Evolutionary conservation across 1,140 invertebrate species (phyloP), one percentile per base, ranked within the genome.

Genomic region (Cyrtorhinus lividipennis): DNA sequence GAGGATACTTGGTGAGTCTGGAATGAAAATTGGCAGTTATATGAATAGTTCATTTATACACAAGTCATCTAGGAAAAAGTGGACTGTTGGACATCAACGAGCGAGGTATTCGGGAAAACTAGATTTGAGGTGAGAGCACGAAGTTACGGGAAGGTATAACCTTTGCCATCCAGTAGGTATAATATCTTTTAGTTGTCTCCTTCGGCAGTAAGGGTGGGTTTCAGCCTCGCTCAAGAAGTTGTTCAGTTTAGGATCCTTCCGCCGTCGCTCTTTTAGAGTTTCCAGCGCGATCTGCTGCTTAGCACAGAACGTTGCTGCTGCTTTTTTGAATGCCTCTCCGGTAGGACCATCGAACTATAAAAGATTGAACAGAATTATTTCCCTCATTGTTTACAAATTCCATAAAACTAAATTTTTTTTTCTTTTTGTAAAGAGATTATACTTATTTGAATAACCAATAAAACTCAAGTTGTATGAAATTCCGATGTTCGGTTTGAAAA

Each of bases 231-330:
- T 79, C 12, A 98, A 76, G 73, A 97, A 87, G 66, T 80, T 77
- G 62, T 93, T 85, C 59, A 98, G 78, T 72, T 92, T 90, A 62
- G 88, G 85, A 73, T 97, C 90, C 75, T 95, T 90, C 67, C 86
- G 83, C 56, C 92, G 80, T 45, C 84, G 80, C 67, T 89, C 86
- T 61, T 90, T 86, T 12, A 98, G 77, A 2, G 82, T 80, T 67
- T 96, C 92, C 30, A 96, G 74, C 0, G 92, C 93, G 66, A 92
- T 83, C 67, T 95, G 88, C 74, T 99, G 96, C 30, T 92, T 86
- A 58, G 90, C 83, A 74, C 95, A 98, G 74, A 97, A 99, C 20
- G 79, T 83, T 1, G 92, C 85, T 20, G 92, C 88, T 2, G 87
- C 88, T 48, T 74, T 72, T 61, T 78, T 73, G 64, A 93, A 81